A percentile compares a stretch with the other conserved stretches of the same genome.
Evolutionary conservation across 2,797 vertebrate species (phyloP).

Genomic region (Uromys caudimaculatus): DNA sequence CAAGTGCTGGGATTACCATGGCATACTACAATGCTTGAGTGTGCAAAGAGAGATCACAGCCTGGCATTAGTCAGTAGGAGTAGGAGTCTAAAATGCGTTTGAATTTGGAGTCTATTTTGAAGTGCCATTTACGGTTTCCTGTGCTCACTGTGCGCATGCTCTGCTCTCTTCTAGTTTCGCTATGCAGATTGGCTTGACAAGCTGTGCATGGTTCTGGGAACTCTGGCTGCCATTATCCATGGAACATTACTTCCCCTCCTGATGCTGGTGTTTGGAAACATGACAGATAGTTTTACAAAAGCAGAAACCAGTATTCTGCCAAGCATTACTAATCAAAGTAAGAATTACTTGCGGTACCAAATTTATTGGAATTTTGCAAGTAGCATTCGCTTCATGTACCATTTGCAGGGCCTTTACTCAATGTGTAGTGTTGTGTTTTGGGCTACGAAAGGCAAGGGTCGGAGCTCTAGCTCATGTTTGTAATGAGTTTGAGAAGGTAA

Average conservation of each 20-base stretch:
- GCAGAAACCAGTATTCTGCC: neutral
- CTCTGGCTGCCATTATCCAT: slow-evolving; percentile 89
- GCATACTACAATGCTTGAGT: no score
- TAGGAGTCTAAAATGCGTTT: neutral
- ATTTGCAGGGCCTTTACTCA: neutral
- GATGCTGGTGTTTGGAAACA: slow-evolving; percentile 94
- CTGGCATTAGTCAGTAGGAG: neutral
- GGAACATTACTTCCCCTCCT: slow-evolving; percentile 92
- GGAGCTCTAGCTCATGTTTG: neutral
- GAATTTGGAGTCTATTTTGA: neutral
- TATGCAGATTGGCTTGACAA: slow-evolving; percentile 91
- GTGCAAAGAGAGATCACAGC: neutral
- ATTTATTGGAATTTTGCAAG: slow-evolving; percentile 13
- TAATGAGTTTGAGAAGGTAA: slow-evolving; percentile 1
- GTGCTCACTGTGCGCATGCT: neutral
- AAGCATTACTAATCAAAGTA: neutral
- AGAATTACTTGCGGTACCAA: slow-evolving; percentile 57
- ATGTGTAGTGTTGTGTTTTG: neutral
- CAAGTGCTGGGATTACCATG: neutral
- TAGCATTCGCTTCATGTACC: neutral
- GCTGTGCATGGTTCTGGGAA: slow-evolving; percentile 90
- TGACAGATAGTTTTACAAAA: slow-evolving; percentile 94
- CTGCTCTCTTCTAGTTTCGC: slow-evolving; percentile 90
- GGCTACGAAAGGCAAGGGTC: neutral
- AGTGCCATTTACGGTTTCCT: neutral